These are phyloP conservation scores for Tetragnatha montana DNA, from an alignment of 2,888 invertebrate genomes.

Conservation along the genomic window DNA sequence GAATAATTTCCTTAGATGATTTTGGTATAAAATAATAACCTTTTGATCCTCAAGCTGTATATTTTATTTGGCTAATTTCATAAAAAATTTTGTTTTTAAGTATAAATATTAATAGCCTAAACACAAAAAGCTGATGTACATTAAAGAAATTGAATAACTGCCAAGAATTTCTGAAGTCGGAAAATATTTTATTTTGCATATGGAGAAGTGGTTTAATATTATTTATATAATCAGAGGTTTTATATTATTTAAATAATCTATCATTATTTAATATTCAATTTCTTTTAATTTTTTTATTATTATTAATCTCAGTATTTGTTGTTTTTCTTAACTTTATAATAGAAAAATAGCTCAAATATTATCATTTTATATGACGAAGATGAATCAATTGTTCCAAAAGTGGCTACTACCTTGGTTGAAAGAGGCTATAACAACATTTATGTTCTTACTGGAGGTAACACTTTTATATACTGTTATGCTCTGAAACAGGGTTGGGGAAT, in stretches of 20 bases:
- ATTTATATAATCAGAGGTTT: too few species aligned
- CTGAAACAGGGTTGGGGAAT: background rate
- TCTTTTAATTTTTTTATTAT: background rate
- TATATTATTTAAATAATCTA: background rate
- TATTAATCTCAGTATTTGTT: conserved; percentile 45
- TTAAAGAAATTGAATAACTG: too few species aligned
- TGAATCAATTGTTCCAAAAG: conserved; percentile 76
- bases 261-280: background rate
- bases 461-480: background rate
- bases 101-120: too few species aligned
- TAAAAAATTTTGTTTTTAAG: too few species aligned
- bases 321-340: conserved; percentile 76
- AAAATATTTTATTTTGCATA: too few species aligned
- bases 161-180: too few species aligned
- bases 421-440: conserved; percentile 78
- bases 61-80: too few species aligned
- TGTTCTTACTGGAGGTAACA: conserved; percentile 78
- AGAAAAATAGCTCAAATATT: conserved; percentile 77
- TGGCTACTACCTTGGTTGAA: conserved; percentile 77
- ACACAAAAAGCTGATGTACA: too few species aligned
- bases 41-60: too few species aligned
- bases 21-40: too few species aligned
- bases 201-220: too few species aligned
- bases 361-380: conserved; percentile 78
- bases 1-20: too few species aligned